Conservation (phyloP, 2,888 invertebrate genomes). For the Conistra vaccinii region DNA sequence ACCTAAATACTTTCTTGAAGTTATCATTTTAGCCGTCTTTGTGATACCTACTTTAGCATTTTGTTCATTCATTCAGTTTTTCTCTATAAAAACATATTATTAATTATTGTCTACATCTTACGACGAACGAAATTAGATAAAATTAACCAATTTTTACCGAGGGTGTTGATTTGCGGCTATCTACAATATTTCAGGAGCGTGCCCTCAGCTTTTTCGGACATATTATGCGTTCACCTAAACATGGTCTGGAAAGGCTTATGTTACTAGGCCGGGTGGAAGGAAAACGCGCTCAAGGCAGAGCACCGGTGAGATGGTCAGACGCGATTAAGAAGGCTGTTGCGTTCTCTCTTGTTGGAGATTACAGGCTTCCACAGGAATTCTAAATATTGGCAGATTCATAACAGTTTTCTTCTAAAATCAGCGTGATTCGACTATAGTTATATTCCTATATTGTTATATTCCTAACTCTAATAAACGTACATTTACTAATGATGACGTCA, state of each 20-base stretch:
- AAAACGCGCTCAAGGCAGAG: no score
- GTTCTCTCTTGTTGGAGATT: background rate
- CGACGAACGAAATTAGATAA: background rate
- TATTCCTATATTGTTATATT: background rate
- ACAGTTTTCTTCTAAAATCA: background rate
- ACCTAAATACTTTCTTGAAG: background rate
- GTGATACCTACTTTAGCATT: background rate
- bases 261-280: no score
- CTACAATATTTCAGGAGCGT: no score
- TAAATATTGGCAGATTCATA: background rate
- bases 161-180: no score
- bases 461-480: background rate
- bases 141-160: no score
- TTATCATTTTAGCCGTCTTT: background rate
- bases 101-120: no score
- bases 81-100: background rate
- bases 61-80: background rate
- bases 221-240: no score
- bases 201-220: no score
- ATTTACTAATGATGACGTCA: slow-evolving; percentile 12
- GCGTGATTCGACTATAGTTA: background rate
- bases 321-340: no score
- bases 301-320: no score
- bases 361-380: background rate
- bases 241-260: no score